Evolutionary conservation across 2,797 vertebrate genomes (phyloP), one percentile per base, ranked within the genome.

Genomic region (Clamator glandarius): DNA sequence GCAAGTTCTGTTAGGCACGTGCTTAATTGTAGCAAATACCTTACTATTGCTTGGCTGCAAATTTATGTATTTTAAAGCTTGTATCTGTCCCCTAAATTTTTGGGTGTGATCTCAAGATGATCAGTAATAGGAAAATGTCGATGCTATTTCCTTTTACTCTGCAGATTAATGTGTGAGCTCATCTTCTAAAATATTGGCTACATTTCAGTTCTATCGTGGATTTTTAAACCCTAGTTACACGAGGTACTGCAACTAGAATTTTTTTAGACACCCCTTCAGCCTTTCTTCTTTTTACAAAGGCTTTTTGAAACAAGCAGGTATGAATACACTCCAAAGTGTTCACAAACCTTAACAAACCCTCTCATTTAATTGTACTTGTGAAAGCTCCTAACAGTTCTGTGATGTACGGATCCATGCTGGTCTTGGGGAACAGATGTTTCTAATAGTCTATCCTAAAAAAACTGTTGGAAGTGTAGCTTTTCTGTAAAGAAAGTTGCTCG

Each of bases 281-380:
- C 91, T 83, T 94, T 46, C 72, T 95, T 64, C 46, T 83, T 92
- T 84, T 74, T 64, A 24, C 74, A 52, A 55, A 87, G 21, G n/a
- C 46, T 73, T 88, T 90, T 82, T 28, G 63, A 86, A 42, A 62
- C 15, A 64, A 69, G 35, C 31, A 69, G 33, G 15, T 76, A 1
- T 15, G 26, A 62, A 58, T 50, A 28, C 29, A 36, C n/a, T 33
- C 67, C 67, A n/a, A 73, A 78, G 8, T 4, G 1, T 67, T 90
- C 33, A 63, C 23, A 48, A 26, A 17, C 42, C 16, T 29, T 91
- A 88, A 73, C 51, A 62, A 82, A 91, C 35, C 8, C 24, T 78
- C 15, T 88, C 15, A 24, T 35, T 21, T 76, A 46, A 8, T n/a
- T 81, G 6, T 63, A 6, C 81, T 36, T 85, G 19, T 52, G 51